Conservation (phyloP, 2,113 vertebrate species). For the Meleagris gallopavo region DNA sequence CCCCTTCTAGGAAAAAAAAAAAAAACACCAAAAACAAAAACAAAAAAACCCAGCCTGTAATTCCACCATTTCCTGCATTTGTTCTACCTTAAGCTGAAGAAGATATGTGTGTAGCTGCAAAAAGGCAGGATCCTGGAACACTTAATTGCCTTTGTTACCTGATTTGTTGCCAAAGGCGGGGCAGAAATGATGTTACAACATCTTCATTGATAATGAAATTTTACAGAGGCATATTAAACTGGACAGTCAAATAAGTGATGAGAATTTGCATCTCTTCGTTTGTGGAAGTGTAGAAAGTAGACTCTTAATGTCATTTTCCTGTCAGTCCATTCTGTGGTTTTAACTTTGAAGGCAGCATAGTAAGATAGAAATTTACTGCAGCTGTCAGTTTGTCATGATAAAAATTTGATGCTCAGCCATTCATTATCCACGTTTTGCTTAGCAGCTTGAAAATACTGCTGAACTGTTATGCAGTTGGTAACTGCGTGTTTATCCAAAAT, state of each 20-base stretch:
- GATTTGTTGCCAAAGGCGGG: constrained; percentile 66
- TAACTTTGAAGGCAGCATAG: not conserved
- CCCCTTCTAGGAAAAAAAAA: constrained; percentile 76
- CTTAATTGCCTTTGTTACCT: constrained; percentile 77
- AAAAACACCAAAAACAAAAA: constrained; percentile 35
- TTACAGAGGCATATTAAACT: constrained; percentile 49
- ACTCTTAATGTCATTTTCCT: not conserved
- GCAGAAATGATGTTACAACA: not conserved
- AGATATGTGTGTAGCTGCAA: constrained; percentile 72
- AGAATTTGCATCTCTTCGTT: not conserved
- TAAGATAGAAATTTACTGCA: not conserved
- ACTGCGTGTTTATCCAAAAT: not conserved
- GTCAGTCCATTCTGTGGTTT: not conserved
- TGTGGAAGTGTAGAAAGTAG: not conserved
- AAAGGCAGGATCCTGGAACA: constrained; percentile 78
- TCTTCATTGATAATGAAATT: constrained; percentile 73
- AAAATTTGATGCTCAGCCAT: not conserved
- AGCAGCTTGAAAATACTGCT: not conserved
- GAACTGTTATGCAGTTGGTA: not conserved
- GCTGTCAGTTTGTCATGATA: not conserved
- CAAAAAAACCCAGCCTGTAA: constrained; percentile 67
- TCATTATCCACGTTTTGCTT: not conserved
- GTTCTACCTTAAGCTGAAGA: constrained; percentile 81
- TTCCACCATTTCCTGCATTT: constrained; percentile 86
- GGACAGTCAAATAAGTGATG: not conserved